phyloP scores from a whole-genome alignment of 2,113 vertebrate genomes.

The Triplophysa dalaica region DNA sequence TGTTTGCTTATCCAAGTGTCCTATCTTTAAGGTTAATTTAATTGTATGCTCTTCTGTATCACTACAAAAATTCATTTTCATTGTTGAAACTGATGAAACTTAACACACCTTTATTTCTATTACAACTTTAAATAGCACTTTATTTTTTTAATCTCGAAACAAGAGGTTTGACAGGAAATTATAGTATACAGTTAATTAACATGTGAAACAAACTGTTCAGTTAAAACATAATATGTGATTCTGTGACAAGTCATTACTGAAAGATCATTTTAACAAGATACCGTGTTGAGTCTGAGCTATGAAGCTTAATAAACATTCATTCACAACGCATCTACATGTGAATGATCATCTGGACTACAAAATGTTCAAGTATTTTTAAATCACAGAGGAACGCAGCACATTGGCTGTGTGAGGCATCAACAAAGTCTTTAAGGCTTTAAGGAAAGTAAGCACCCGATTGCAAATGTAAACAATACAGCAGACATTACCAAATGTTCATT shows the following conservation, averaged over 20 bases:
- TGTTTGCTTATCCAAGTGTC: too few relatives aligned
- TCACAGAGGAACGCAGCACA: conserved; percentile 14
- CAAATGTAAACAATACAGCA: conserved; percentile 24
- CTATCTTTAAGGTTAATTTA: too few relatives aligned
- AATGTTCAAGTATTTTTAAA: conserved; percentile 38
- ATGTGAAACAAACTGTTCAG: conserved; percentile 12
- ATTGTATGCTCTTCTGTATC: too few relatives aligned
- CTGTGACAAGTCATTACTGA: not conserved
- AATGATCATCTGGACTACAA: conserved; percentile 26
- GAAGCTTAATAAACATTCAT: conserved; percentile 29
- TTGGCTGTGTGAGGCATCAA: conserved; percentile 18
- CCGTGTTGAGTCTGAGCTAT: conserved; percentile 19
- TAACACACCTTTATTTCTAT: conserved; percentile 22
- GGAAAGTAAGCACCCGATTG: conserved; percentile 22
- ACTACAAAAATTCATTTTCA: not conserved
- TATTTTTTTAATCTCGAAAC: conserved; percentile 3
- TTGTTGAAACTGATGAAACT: not conserved
- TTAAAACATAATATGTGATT: not conserved
- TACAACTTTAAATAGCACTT: conserved; percentile 33
- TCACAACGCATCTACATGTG: conserved; percentile 1
- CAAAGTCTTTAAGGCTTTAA: not conserved
- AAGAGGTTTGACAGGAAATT: conserved; percentile 1
- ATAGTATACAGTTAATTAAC: conserved; percentile 8
- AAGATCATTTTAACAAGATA: not conserved
- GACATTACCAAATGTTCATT: conserved; percentile 31